Base-by-base conservation (phyloP, 1,140 invertebrate genomes). In the Limonius californicus region DNA sequence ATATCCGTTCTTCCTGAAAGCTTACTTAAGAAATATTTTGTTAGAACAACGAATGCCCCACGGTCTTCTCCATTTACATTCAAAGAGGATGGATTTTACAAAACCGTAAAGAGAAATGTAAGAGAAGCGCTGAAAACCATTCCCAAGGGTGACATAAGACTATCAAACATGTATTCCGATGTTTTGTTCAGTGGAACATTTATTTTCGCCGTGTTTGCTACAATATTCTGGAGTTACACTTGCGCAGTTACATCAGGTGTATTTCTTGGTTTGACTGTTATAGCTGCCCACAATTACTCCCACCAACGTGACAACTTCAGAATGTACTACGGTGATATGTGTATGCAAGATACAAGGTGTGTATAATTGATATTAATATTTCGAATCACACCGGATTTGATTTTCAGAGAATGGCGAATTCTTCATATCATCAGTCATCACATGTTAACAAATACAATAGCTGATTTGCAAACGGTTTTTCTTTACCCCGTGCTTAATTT, bases 261-360 rank as follows among this genome's bases (percentile, higher is more conserved):
- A 9, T 30, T 23, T 4, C 1, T 55, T 7, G 15, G 8, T 14
- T 55, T 55, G 3, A 11, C 4, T 1, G 11, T 23, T 2, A 27
- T 55, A 11, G 18, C 53, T 6, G 2, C 21, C 2, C 92, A 94
- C 71, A 94, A 94, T 74, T 94, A 89, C 71, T 86, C 92, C 54
- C 92, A 94, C 72, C 82, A 85, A 67, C 82, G 80, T 16, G 86
- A 94, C 69, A 92, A 84, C 71, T 91, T 89, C 81, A 83, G 91
- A 35, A 91, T 91, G 86, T 91, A 89, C 69, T 84, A 89, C 35
- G 89, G 89, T 60, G 87, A 93, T 69, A 71, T 94, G 7, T 27
- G 23, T 27, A 27, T 27, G 23, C 3, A 27, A 27, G 9, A 27
- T n/a, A n/a, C n/a, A n/a, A n/a, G n/a, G n/a, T n/a, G n/a, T n/a